Evolutionary conservation across 2,797 vertebrate species (phyloP).

Genomic region (Dendrocincla tyrannina): DNA sequence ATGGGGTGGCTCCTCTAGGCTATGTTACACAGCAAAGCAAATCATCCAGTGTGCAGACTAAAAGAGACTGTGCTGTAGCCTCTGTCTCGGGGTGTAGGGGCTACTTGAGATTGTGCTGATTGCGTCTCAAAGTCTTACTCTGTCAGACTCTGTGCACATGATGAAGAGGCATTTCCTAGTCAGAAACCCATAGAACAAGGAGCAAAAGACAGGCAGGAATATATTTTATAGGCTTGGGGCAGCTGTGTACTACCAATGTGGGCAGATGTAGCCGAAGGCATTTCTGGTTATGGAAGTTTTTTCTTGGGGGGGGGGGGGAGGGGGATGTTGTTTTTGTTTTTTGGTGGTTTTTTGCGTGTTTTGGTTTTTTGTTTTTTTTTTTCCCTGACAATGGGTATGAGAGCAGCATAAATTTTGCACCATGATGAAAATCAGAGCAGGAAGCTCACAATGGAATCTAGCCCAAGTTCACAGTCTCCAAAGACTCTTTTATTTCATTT

Average conservation of each 20-base stretch:
- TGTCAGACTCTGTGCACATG: neutral
- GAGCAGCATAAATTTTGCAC: neutral
- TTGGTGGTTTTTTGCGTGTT: too few relatives aligned
- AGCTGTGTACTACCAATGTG: neutral
- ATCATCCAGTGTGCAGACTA: fast-evolving
- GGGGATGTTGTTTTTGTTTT: too few relatives aligned
- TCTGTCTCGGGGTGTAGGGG: fast-evolving
- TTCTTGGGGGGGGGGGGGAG: too few relatives aligned
- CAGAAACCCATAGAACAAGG: neutral
- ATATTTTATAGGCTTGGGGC: neutral
- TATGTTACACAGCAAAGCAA: neutral
- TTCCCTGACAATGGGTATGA: fast-evolving
- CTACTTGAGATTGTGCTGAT: neutral
- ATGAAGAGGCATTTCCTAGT: neutral
- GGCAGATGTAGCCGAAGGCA: neutral
- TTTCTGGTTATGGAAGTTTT: neutral
- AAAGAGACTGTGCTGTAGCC: neutral
- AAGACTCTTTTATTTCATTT: neutral
- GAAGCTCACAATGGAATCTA: neutral
- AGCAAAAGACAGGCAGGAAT: neutral
- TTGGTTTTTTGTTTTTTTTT: neutral
- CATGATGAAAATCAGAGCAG: neutral
- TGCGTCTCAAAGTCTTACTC: neutral
- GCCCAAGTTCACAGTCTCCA: neutral
- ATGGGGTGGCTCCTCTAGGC: neutral